Percentiles rank a stretch among this genome's conserved stretches.
These are phyloP conservation scores for Pycnomerus fuliginosus DNA, from an alignment of 2,888 invertebrate genomes.

Conservation along the genomic window DNA sequence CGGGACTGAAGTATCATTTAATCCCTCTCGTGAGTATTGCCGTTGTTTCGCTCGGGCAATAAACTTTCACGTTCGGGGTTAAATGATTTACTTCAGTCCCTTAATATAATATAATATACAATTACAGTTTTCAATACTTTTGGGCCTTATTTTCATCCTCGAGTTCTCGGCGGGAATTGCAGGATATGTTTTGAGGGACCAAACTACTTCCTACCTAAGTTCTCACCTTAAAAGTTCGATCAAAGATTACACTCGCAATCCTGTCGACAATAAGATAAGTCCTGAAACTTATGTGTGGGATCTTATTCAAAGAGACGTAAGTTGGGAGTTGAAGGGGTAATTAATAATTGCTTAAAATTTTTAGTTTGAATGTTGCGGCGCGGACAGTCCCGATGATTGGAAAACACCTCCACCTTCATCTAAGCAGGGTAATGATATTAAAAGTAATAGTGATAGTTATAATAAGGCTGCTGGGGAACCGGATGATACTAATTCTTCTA, in stretches of 20 bases:
- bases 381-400: conserved; percentile 65
- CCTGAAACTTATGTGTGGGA: conserved; percentile 71
- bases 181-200: conserved; percentile 72
- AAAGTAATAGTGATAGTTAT: too few relatives aligned
- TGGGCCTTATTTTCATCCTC: conserved; percentile 79
- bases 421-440: too few relatives aligned
- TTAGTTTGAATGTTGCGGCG: conserved; percentile 75
- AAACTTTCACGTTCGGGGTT: too few relatives aligned
- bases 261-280: conserved; percentile 19
- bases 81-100: not conserved
- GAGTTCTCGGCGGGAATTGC: conserved; percentile 84
- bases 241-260: conserved; percentile 61
- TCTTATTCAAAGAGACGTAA: conserved; percentile 78
- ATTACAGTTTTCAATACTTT: conserved; percentile 70
- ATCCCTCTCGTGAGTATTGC: too few relatives aligned
- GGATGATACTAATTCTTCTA: too few relatives aligned
- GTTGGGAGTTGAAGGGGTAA: too few relatives aligned
- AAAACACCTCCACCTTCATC: conserved; percentile 31
- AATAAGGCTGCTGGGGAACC: not conserved
- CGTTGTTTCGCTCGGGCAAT: too few relatives aligned
- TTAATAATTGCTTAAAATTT: conserved; percentile 22
- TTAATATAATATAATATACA: conserved; percentile 1
- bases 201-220: conserved; percentile 65
- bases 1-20: too few relatives aligned
- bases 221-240: conserved; percentile 67